Conservation (phyloP, 2,113 vertebrate species). For the Brienomyrus brachyistius region DNA sequence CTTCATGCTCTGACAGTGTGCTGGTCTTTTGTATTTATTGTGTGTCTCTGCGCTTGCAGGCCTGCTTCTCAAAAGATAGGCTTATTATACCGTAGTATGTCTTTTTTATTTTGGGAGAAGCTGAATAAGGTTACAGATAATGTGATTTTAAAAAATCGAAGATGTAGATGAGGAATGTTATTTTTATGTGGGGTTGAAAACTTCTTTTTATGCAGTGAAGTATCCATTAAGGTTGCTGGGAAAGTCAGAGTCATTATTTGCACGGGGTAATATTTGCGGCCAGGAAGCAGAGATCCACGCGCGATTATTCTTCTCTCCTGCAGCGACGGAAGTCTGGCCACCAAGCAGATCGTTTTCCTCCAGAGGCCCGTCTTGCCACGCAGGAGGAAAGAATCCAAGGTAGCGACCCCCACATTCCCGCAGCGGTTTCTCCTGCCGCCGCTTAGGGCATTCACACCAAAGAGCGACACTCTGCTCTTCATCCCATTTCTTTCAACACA, state of each 20-base stretch:
- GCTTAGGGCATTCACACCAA: slow-evolving; percentile 24
- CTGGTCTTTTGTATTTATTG: neutral
- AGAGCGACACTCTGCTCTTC: slow-evolving; percentile 20
- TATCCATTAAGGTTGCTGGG: neutral
- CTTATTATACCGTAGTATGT: neutral
- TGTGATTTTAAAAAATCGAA: neutral
- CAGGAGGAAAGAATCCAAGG: slow-evolving; percentile 89
- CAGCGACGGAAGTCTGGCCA: slow-evolving; percentile 88
- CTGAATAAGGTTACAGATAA: neutral
- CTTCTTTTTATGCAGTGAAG: neutral
- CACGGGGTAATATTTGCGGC: neutral
- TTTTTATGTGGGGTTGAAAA: neutral
- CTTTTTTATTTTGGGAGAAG: neutral
- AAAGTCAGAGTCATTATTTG: neutral
- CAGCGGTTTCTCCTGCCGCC: slow-evolving; percentile 23
- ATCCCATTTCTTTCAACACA: neutral
- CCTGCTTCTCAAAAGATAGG: neutral
- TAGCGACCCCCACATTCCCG: slow-evolving; percentile 49
- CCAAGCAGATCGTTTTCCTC: slow-evolving; percentile 96
- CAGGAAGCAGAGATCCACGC: neutral
- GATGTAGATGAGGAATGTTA: neutral
- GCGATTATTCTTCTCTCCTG: slow-evolving; percentile 33
- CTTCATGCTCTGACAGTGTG: neutral
- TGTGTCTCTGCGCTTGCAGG: neutral
- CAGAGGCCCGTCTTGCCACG: slow-evolving; percentile 87